Evolutionary conservation across 2,888 invertebrate species (phyloP), one percentile per base, ranked within the genome.

Genomic region (Lottia gigantea): DNA sequence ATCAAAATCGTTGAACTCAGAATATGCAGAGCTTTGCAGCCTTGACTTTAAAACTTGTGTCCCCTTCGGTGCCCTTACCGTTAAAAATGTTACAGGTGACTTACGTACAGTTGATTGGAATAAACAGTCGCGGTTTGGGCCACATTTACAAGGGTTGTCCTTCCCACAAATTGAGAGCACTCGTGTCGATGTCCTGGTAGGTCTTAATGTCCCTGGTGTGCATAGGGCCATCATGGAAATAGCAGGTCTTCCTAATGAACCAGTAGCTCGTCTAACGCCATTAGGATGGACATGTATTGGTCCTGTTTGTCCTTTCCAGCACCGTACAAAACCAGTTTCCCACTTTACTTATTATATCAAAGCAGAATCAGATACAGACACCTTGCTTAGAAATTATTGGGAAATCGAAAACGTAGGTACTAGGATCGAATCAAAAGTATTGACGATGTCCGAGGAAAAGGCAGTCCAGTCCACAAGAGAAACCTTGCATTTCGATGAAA

Each of bases 241-340:
- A 16, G 49, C 6, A 49, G 49, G 49, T n/a, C 1, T 2, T 16
- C 16, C 19, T 7, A 19, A 14, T 49, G 49, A 49, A 49, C 49
- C 49, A 49, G 49, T 49, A 49, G 49, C 49, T 7, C 6, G 49
- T n/a, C 49, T 49, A 7, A 49, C 49, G 16, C 49, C 49, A 16
- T 19, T 49, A 49, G 49, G 14, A 49, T 49, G n/a, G 49, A 49
- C 49, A 49, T 49, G 49, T 49, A 19, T 49, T n/a, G 49, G 49
- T 16, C 49, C 49, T 49, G 19, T 16, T 49, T 6, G 0, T 49
- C 6, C n/a, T 49, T 14, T 11, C 16, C 49, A 49, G 16, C n/a
- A 19, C 15, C 16, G 49, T 49, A 31, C 31, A 31, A 31, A 31
- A 2, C 31, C 31, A 6, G 31, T 31, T 31, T 31, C 31, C 31